These are phyloP conservation scores for Amazona finschi DNA, from an alignment of 2,797 vertebrate genomes.

Conservation along the genomic window DNA sequence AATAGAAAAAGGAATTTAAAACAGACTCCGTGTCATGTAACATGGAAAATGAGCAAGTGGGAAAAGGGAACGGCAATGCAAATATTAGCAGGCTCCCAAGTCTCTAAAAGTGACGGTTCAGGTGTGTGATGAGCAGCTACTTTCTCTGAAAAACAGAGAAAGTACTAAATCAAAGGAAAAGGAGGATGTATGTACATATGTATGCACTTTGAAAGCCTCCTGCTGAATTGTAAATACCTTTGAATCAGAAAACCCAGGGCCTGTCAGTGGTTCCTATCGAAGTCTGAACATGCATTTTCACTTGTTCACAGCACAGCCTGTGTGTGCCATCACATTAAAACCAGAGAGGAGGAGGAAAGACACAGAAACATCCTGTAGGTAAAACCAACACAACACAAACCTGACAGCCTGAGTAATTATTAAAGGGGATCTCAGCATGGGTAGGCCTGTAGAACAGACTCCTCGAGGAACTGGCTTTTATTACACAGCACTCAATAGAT, in stretches of 20 bases:
- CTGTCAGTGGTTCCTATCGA: background rate
- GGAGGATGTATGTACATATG: background rate
- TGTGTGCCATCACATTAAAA: background rate
- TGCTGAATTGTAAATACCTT: slow-evolving; percentile 30
- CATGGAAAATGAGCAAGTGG: background rate
- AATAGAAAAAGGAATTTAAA: background rate
- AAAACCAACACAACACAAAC: background rate
- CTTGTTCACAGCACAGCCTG: slow-evolving; percentile 28
- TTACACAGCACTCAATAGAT: background rate
- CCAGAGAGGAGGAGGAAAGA: background rate
- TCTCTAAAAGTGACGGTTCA: background rate
- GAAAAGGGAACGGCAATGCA: background rate
- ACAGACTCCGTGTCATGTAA: background rate
- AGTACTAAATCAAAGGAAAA: slow-evolving; percentile 20
- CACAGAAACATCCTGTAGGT: background rate
- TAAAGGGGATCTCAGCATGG: background rate
- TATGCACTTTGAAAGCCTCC: slow-evolving; percentile 10
- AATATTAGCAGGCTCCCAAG: background rate
- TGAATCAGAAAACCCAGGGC: slow-evolving; percentile 1
- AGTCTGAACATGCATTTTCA: background rate
- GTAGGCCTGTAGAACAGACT: background rate
- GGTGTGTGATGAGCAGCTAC: background rate
- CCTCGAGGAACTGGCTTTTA: background rate
- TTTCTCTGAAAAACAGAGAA: background rate
- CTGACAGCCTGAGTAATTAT: background rate